Percentiles rank a stretch among this genome's conserved stretches.
Conservation (phyloP, 1,140 invertebrate genomes). For the Drosophila novamexicana region DNA sequence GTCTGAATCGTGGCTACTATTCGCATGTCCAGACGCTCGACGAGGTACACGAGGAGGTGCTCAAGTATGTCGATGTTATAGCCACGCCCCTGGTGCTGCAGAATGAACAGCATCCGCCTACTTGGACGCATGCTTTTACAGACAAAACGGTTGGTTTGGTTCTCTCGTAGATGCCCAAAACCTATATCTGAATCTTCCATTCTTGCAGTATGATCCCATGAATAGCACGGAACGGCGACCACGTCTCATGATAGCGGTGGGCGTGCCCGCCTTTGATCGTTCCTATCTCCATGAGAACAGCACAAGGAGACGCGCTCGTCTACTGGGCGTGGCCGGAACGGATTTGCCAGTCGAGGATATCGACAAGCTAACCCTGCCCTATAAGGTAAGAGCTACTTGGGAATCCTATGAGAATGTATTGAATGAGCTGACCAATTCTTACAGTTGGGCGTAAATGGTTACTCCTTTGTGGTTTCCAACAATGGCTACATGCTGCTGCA, state of each 20-base stretch:
- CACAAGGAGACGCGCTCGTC: slow-evolving; percentile 87
- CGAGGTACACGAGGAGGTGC: slow-evolving; percentile 96
- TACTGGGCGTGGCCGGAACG: slow-evolving; percentile 96
- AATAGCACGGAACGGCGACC: slow-evolving; percentile 85
- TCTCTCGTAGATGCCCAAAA: not conserved
- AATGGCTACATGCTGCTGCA: slow-evolving; percentile 96
- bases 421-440: slow-evolving; percentile 7
- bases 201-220: slow-evolving; percentile 83
- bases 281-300: slow-evolving; percentile 87
- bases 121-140: slow-evolving; percentile 95
- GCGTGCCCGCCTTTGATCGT: slow-evolving; percentile 93
- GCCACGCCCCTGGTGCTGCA: slow-evolving; percentile 94
- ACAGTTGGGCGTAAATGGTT: slow-evolving; percentile 97
- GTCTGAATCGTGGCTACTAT: slow-evolving; percentile 97
- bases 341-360: slow-evolving; percentile 97
- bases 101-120: slow-evolving; percentile 90
- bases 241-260: slow-evolving; percentile 92
- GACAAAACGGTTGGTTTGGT: slow-evolving; percentile 89
- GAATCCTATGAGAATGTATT: too few relatives aligned
- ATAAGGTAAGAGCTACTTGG: slow-evolving; percentile 85
- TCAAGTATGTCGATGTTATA: slow-evolving; percentile 96
- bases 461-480: slow-evolving; percentile 97
- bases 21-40: slow-evolving; percentile 96
- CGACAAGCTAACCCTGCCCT: slow-evolving; percentile 92
- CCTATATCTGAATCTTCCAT: not conserved